phyloP scores from a whole-genome alignment of 2,113 vertebrate species.

The Saiga tatarica region DNA sequence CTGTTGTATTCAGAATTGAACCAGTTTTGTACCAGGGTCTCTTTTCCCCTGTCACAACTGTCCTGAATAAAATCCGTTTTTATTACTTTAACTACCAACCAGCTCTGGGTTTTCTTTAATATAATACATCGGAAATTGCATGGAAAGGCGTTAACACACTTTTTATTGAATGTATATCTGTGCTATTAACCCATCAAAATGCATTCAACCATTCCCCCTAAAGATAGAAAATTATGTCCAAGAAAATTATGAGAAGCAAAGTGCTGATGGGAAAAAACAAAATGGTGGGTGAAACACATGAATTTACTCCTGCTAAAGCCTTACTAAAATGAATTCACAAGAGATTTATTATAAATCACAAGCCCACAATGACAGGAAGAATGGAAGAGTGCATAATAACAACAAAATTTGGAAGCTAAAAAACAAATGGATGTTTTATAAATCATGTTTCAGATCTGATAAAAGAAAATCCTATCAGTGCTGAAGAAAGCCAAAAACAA shows the following conservation, averaged over 20 bases:
- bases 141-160: background rate
- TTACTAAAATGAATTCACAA: background rate
- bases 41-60: background rate
- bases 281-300: background rate
- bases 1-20: background rate
- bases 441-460: background rate
- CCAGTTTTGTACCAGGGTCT: background rate
- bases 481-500: background rate
- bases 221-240: background rate
- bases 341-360: background rate
- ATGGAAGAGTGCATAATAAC: background rate
- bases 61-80: background rate
- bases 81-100: background rate
- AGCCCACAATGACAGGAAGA: background rate
- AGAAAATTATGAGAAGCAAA: background rate
- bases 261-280: background rate
- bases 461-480: background rate
- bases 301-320: background rate
- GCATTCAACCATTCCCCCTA: background rate
- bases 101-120: background rate
- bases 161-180: background rate
- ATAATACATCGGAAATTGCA: background rate
- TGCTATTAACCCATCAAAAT: background rate
- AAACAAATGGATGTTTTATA: background rate
- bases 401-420: background rate